Conservation (phyloP, 2,888 invertebrate genomes). For the Scaptomyza flava region DNA sequence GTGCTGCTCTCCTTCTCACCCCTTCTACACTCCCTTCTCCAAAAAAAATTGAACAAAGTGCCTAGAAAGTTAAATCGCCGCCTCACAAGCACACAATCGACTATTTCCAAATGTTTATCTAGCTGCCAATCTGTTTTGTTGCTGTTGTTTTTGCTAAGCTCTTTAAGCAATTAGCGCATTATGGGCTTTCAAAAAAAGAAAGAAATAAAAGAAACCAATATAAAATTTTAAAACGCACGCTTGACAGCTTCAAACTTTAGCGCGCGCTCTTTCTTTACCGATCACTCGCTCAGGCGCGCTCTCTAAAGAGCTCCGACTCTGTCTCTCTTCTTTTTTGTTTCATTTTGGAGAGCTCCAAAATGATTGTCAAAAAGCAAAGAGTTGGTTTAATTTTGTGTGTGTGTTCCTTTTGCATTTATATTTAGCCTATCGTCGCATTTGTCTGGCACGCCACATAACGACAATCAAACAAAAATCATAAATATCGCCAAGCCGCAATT, state of each 20-base stretch:
- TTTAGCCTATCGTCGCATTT: conserved; percentile 52
- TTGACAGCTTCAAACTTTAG: conserved; percentile 35
- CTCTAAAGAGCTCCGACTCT: conserved; percentile 11
- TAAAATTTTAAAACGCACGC: conserved; percentile 37
- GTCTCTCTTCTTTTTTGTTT: conserved; percentile 11
- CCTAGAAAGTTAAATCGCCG: conserved; percentile 69
- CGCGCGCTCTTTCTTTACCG: conserved; percentile 8
- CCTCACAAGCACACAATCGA: conserved; percentile 25
- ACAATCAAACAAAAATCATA: conserved; percentile 32
- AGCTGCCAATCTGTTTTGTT: conserved; percentile 29
- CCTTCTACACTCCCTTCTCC: conserved; percentile 17
- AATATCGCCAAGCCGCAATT: conserved; percentile 63
- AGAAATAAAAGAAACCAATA: conserved; percentile 42
- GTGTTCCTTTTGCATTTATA: conserved; percentile 54
- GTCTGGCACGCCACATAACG: conserved; percentile 47
- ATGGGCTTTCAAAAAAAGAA: conserved; percentile 38
- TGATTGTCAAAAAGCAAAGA: conserved; percentile 46
- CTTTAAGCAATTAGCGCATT: conserved; percentile 63
- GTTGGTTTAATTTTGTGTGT: conserved; percentile 35
- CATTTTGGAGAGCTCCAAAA: conserved; percentile 28
- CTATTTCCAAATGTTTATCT: conserved; percentile 38
- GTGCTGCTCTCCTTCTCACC: background rate
- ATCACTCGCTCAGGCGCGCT: conserved; percentile 11
- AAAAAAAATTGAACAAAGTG: conserved; percentile 33
- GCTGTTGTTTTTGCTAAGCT: conserved; percentile 41